Conservation (phyloP, 2,888 invertebrate genomes). For the Tinea pellionella region DNA sequence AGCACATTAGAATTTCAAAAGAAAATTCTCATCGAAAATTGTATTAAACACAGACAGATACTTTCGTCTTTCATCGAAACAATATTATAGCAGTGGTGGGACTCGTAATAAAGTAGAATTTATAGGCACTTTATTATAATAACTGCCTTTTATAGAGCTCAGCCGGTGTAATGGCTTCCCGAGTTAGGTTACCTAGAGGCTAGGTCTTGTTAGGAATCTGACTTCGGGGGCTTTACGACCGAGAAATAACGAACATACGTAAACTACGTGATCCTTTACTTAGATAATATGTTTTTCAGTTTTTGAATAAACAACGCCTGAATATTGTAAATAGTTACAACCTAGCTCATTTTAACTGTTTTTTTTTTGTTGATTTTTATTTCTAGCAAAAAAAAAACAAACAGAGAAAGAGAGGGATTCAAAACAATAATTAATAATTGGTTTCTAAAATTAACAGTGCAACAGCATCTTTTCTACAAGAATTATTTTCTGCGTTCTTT, state of each 20-base stretch:
- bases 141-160: slow-evolving; percentile 20
- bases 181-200: neutral
- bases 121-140: slow-evolving; percentile 41
- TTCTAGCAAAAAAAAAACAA: no score
- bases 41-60: neutral
- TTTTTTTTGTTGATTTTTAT: no score
- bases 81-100: slow-evolving; percentile 4
- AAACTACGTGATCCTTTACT: neutral
- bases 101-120: slow-evolving; percentile 33
- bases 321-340: no score
- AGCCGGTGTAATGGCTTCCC: slow-evolving; percentile 9
- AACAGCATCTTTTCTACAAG: no score
- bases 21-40: no score
- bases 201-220: neutral
- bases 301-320: no score
- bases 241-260: neutral
- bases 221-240: neutral
- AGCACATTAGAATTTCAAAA: no score
- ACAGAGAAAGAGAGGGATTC: no score
- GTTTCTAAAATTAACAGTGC: no score
- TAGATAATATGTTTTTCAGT: neutral
- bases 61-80: neutral
- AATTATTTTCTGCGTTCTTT: no score
- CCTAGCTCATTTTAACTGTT: no score
- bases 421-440: no score